Conservation (phyloP, 2,888 invertebrate species). For the Troilus luridus region DNA sequence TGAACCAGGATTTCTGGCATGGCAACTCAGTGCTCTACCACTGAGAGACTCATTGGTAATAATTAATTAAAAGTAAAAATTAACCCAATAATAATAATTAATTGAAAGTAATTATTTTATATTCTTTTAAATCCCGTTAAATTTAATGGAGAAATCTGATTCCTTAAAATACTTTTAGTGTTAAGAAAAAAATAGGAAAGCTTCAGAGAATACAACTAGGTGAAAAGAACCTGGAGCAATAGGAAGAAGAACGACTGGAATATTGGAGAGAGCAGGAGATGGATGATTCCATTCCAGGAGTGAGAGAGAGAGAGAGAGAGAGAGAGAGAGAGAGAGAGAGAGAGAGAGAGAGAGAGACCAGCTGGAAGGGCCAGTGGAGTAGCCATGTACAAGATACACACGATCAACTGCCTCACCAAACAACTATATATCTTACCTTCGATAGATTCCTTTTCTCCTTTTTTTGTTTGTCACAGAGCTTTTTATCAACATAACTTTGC, state of each 20-base stretch:
- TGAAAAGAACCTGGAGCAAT: background rate
- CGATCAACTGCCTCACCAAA: background rate
- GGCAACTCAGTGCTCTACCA: too few species aligned
- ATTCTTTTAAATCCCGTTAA: too few species aligned
- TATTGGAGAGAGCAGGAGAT: background rate
- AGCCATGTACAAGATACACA: background rate
- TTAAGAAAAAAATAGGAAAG: background rate
- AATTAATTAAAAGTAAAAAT: too few species aligned
- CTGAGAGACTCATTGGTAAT: too few species aligned
- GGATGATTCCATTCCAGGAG: background rate
- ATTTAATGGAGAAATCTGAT: too few species aligned
- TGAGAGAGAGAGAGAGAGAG: too few species aligned
- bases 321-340: too few species aligned
- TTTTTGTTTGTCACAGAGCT: background rate
- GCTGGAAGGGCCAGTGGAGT: background rate
- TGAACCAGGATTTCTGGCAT: too few species aligned
- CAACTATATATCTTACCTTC: background rate
- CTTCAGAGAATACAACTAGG: background rate
- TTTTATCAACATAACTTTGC: background rate
- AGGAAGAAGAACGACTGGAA: background rate
- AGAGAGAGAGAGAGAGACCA: too few species aligned
- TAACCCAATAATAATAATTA: too few species aligned
- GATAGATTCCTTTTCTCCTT: background rate
- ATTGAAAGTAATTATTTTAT: too few species aligned
- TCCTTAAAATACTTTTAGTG: too few species aligned